A percentile compares a stretch with the other conserved stretches of the same genome.
Conservation (phyloP, 2,113 vertebrate genomes). For the Neogobius melanostomus region DNA sequence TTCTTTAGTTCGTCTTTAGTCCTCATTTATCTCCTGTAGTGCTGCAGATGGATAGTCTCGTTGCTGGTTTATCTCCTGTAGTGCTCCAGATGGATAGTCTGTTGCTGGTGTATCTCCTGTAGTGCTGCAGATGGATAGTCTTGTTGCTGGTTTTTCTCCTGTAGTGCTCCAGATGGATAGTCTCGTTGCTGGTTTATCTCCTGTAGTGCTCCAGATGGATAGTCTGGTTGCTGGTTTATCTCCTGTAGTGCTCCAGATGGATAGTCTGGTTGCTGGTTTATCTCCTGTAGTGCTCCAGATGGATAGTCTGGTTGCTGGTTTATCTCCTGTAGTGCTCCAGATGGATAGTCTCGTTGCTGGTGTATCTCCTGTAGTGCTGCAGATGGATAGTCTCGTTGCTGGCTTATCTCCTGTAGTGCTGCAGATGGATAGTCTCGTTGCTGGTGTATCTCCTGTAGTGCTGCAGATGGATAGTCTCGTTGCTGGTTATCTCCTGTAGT, state of each 20-base stretch:
- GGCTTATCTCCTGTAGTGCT: background rate
- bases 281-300: background rate
- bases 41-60: background rate
- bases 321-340: slow-evolving; percentile 88
- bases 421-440: background rate
- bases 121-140: background rate
- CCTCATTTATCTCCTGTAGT: background rate
- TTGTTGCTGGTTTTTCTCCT: background rate
- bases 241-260: background rate
- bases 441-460: slow-evolving; percentile 82
- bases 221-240: slow-evolving; percentile 78
- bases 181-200: slow-evolving; percentile 55
- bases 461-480: slow-evolving; percentile 88
- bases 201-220: slow-evolving; percentile 92
- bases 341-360: slow-evolving; percentile 86
- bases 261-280: background rate
- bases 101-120: slow-evolving; percentile 64
- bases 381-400: background rate
- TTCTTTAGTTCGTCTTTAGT: too few relatives aligned
- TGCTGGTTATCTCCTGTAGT: slow-evolving; percentile 56
- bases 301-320: background rate
- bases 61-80: slow-evolving; percentile 74
- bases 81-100: slow-evolving; percentile 91
- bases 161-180: background rate
- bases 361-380: slow-evolving; percentile 3